These are phyloP conservation scores for Sturmia bella DNA, from an alignment of 2,888 invertebrate genomes.

Conservation along the genomic window DNA sequence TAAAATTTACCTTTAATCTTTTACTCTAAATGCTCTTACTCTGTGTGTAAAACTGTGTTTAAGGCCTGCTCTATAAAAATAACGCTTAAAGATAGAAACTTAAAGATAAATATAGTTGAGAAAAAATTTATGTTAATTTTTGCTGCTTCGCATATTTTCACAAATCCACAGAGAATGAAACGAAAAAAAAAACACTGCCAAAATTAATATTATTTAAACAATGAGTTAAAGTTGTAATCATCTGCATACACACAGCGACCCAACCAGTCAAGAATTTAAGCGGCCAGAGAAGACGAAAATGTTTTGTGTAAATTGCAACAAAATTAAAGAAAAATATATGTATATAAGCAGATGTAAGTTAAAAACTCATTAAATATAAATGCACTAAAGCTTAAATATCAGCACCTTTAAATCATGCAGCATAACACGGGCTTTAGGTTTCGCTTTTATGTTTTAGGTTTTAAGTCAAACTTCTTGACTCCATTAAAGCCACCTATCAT, in stretches of 20 bases:
- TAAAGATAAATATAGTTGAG: slow-evolving; percentile 42
- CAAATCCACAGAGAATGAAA: not conserved
- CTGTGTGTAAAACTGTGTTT: no score
- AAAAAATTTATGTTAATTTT: slow-evolving; percentile 51
- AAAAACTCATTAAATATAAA: slow-evolving; percentile 68
- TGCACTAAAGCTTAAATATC: slow-evolving; percentile 66
- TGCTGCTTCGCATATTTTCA: not conserved
- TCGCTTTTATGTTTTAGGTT: not conserved
- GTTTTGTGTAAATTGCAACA: slow-evolving; percentile 3
- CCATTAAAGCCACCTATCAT: slow-evolving; percentile 62
- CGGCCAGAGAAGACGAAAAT: not conserved
- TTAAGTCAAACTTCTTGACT: slow-evolving; percentile 52
- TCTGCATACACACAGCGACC: slow-evolving; percentile 34
- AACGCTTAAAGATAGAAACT: slow-evolving; percentile 60
- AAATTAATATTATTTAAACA: slow-evolving; percentile 24
- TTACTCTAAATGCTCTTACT: no score
- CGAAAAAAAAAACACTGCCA: not conserved
- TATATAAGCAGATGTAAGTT: slow-evolving; percentile 65
- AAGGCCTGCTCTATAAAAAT: not conserved
- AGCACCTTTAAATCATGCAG: slow-evolving; percentile 63
- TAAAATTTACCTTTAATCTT: no score
- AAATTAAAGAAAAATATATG: not conserved
- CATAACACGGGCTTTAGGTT: slow-evolving; percentile 28
- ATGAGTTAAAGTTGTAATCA: slow-evolving; percentile 10
- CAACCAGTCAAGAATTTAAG: slow-evolving; percentile 13